These are phyloP conservation scores for Parapsyche elsis DNA, from an alignment of 1,140 invertebrate genomes.

Conservation along the genomic window DNA sequence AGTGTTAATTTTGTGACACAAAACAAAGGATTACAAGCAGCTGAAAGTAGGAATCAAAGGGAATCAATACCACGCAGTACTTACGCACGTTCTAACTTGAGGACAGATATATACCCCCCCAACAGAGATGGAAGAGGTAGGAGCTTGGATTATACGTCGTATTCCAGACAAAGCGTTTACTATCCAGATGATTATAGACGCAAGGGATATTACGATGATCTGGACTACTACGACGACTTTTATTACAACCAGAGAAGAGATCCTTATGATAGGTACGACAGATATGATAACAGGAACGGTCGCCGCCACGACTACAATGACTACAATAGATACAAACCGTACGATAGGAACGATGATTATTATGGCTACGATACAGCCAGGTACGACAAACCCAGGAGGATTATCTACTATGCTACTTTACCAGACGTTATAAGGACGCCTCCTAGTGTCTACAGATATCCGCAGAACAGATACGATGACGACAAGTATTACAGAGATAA, in stretches of 20 bases:
- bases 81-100: constrained; percentile 57
- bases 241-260: constrained; percentile 54
- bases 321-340: constrained; percentile 57
- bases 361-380: constrained; percentile 59
- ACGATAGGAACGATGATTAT: constrained; percentile 62
- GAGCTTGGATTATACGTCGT: constrained; percentile 62
- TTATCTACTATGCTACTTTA: constrained; percentile 67
- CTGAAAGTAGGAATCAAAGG: constrained; percentile 65
- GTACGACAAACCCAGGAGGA: constrained; percentile 65
- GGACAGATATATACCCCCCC: constrained; percentile 65
- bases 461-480: constrained; percentile 61
- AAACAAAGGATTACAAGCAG: constrained; percentile 64
- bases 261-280: constrained; percentile 62
- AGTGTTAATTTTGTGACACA: constrained; percentile 67
- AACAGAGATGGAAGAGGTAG: constrained; percentile 60
- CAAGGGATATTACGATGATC: constrained; percentile 60
- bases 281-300: constrained; percentile 59
- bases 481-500: constrained; percentile 61
- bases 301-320: constrained; percentile 49
- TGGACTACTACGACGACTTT: constrained; percentile 62
- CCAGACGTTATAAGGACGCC: constrained; percentile 66
- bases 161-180: constrained; percentile 65
- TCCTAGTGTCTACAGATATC: constrained; percentile 64
- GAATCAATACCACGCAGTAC: constrained; percentile 59
- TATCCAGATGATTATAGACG: constrained; percentile 64